Evolutionary conservation across 1,140 invertebrate species (phyloP), one percentile per base, ranked within the genome.

Genomic region (Portunus trituberculatus): DNA sequence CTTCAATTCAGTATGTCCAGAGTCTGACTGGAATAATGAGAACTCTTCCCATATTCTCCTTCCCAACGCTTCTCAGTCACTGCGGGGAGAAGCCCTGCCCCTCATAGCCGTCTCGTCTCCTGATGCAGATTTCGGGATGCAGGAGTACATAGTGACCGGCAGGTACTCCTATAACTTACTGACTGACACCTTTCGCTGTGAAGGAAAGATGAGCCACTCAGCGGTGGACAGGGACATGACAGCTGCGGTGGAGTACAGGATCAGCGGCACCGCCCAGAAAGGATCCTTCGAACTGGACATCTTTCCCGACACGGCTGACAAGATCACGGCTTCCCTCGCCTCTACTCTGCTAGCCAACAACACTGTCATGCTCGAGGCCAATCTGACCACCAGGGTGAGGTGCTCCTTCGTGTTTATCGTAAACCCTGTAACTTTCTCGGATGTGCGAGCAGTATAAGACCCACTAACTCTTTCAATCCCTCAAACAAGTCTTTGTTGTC

Each of bases 261-360:
- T 20, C 48, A 90, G 39, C 67, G 93, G 88, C 89, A 45, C 76
- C 52, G 46, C 14, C 25, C 3, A 48, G 31, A n/a, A 31, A 46
- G 93, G 93, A 14, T 48, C 87, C 88, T 32, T 94, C 45, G 87
- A 94, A 29, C 52, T 94, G 32, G 87, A 94, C 86, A 91, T 94
- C 67, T 94, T 94, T 84, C 93, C 67, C 12, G 88, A 89, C n/a
- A 45, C 32, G 32, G 87, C 48, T 12, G 93, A 94, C 82, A 90
- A 90, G 59, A 89, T 94, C 25, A 94, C 87, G 25, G 93, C 87
- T 14, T 52, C 20, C 14, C 59, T 94, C 20, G 52, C 32, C 29
- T 90, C 93, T 4, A 10, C 28, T 48, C 31, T 67, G 14, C 12
- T 89, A n/a, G 93, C 87, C 67, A 89, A 89, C 87, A 94, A 94